phyloP scores from a whole-genome alignment of 2,797 vertebrate genomes.

The Rhinogobio ventralis region DNA sequence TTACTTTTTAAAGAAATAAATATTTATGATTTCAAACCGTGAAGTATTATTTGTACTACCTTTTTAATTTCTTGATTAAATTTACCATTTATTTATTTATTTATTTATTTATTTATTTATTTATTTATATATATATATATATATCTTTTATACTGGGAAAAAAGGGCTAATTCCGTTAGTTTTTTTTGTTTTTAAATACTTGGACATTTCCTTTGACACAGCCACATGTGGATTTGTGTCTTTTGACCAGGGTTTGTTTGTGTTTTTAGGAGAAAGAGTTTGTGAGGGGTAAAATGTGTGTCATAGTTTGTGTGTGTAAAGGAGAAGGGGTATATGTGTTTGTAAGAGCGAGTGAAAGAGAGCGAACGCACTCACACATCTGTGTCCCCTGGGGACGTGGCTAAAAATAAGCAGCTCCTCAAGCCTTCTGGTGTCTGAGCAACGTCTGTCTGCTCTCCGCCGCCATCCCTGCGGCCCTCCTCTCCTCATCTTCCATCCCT shows the following conservation, averaged over 20 bases:
- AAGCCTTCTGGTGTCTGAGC: constrained; percentile 87
- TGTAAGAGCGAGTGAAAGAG: constrained; percentile 54
- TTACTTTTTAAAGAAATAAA: not conserved
- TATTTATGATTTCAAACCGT: not conserved
- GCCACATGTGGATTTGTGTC: constrained; percentile 39
- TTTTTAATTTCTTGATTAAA: not conserved
- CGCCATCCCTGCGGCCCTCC: constrained; percentile 77
- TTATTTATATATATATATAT: too few species aligned
- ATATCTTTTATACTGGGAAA: too few species aligned
- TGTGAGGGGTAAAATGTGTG: constrained; percentile 48
- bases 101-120: too few species aligned
- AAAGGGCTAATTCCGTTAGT: not conserved
- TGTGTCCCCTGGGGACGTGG: constrained; percentile 82
- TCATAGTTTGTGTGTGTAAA: constrained; percentile 47
- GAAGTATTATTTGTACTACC: not conserved
- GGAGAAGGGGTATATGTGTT: constrained; percentile 58
- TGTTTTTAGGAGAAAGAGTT: constrained; percentile 49
- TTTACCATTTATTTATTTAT: too few species aligned
- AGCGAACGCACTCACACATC: constrained; percentile 79
- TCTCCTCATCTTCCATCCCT: constrained; percentile 75
- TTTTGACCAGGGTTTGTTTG: constrained; percentile 37
- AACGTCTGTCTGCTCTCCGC: constrained; percentile 84
- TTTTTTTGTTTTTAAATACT: constrained; percentile 37
- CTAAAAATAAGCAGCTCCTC: constrained; percentile 88
- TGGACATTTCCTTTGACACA: constrained; percentile 35